Base-by-base conservation (phyloP, 2,888 invertebrate genomes). In the Gortyna flavago region DNA sequence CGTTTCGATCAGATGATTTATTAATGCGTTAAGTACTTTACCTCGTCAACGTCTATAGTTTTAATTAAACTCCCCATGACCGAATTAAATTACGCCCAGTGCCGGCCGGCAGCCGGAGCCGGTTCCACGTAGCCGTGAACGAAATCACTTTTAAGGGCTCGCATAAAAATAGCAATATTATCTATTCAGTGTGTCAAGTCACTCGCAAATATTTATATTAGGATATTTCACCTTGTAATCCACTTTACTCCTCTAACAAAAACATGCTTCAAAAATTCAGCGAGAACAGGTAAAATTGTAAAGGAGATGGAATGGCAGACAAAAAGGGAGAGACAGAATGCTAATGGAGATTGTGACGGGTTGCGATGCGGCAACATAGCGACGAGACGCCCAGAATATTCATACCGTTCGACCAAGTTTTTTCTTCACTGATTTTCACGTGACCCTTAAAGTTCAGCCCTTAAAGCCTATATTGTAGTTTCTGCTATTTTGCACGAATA, bases 271-370 rank as follows among this genome's bases (percentile, higher is more conserved):
- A 85, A 88, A 85, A 87, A 87, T 85, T 83, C 85, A 87, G 77
- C 21, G 76, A 48, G 62, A 77, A 71, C 75, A 67, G 72, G 79
- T 85, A 82, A 86, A 84, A 83, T 86, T 85, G 84, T 86, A 83
- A 82, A 84, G 69, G 80, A 83, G 85, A 83, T 75, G 81, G 78
- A 84, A 87, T 79, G 87, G 83, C 72, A 85, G 85, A 81, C 84
- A 86, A 84, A 89, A 85, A 89, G 66, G 83, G 84, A 87, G 78
- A 85, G 85, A 83, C 84, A 85, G 87, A 89, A 91, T 89, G 87
- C 85, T 91, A 92, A 92, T 91, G 92, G 89, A 89, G 87, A 88
- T 87, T 88, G 87, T 87, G 85, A 81, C 80, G 78, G 85, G 80
- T 81, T 74, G 83, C 81, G 85, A 77, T 83, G 72, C 81, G 81